A percentile compares a stretch with the other conserved stretches of the same genome.
phyloP scores from a whole-genome alignment of 2,888 invertebrate genomes.

The Eumerus sabulonum region DNA sequence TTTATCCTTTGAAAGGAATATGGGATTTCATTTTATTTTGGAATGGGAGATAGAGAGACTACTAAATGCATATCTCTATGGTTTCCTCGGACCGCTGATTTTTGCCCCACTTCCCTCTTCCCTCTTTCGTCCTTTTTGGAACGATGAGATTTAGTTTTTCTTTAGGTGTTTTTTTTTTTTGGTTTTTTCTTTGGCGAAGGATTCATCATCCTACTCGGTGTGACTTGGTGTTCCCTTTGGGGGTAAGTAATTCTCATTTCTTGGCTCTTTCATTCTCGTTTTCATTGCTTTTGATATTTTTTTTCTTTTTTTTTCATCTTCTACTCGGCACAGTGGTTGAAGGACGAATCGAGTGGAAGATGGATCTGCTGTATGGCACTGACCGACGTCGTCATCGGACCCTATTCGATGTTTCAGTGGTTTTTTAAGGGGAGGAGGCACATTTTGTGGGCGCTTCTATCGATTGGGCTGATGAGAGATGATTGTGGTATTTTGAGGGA shows the following conservation, averaged over 20 bases:
- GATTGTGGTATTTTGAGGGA: slow-evolving; percentile 41
- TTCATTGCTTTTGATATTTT: slow-evolving; percentile 2
- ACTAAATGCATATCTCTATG: slow-evolving; percentile 45
- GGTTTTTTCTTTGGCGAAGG: slow-evolving; percentile 56
- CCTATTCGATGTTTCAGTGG: not conserved
- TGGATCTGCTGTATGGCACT: slow-evolving; percentile 35
- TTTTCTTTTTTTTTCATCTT: slow-evolving; percentile 26
- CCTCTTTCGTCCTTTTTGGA: slow-evolving; percentile 6
- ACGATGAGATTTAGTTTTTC: slow-evolving; percentile 31
- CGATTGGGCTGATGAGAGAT: slow-evolving; percentile 4
- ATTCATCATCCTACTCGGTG: slow-evolving; percentile 50
- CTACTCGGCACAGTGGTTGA: slow-evolving; percentile 38
- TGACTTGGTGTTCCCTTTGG: slow-evolving; percentile 38
- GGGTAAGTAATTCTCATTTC: slow-evolving; percentile 52
- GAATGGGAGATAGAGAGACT: not conserved
- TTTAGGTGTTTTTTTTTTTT: slow-evolving; percentile 4
- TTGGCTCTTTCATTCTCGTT: slow-evolving; percentile 27
- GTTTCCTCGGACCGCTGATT: slow-evolving; percentile 53
- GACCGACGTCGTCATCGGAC: slow-evolving; percentile 14
- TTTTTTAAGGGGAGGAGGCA: too few relatives aligned
- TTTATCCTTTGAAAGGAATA: slow-evolving; percentile 22
- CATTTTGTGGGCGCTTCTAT: too few relatives aligned
- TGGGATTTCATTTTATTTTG: slow-evolving; percentile 24
- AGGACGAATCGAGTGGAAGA: slow-evolving; percentile 64
- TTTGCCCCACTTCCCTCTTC: slow-evolving; percentile 21